Evolutionary conservation across 2,113 vertebrate species (phyloP), one percentile per base, ranked within the genome.

Genomic region (Craseonycteris thonglongyai): DNA sequence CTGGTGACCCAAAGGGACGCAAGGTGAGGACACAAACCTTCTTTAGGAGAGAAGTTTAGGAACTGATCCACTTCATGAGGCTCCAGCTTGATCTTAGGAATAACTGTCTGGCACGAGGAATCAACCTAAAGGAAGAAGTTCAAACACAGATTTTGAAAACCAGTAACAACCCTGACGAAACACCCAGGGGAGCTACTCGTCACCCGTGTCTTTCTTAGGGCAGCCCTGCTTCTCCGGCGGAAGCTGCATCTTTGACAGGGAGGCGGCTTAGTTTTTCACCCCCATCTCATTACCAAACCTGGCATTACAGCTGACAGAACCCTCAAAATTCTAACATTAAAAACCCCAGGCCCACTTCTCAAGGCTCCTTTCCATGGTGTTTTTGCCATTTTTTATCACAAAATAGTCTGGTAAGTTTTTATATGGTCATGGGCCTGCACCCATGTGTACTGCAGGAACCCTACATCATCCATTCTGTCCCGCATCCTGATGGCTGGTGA

Each of bases 61-160:
- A 99, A 99, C 98, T 99, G 99, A 97, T 99, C 99, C 91, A 99
- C 99, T 97, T 99, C 99, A 47, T 99, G 99, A n/a, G 99, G 99
- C 93, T 99, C 99, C 98, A 99, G 96, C 94, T 99, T 99, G 83
- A 99, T 99, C 98, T 99, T 98, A 12, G 99, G 99, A 92, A 98
- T 97, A 89, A 98, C 78, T 11, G 97, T 99, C 96, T 99, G 99
- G 92, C 95, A 98, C 11, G 98, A 97, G 84, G 99, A 98, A 72
- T 99, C 99, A 21, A 98, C 97, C 99, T 99, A 97, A 88, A 96
- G 95, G 69, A 96, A 58, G 96, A 97, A 96, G 93, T 93, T 86
- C 90, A 96, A 74, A 95, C 59, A 91, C 42, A 33, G 78, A 81
- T 51, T 97, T 97, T 65, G 91, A 74, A 71, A 95, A 61, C 59